A percentile compares a stretch with the other conserved stretches of the same genome.
phyloP scores from a whole-genome alignment of 2,113 vertebrate genomes.

The Okapia johnstoni region DNA sequence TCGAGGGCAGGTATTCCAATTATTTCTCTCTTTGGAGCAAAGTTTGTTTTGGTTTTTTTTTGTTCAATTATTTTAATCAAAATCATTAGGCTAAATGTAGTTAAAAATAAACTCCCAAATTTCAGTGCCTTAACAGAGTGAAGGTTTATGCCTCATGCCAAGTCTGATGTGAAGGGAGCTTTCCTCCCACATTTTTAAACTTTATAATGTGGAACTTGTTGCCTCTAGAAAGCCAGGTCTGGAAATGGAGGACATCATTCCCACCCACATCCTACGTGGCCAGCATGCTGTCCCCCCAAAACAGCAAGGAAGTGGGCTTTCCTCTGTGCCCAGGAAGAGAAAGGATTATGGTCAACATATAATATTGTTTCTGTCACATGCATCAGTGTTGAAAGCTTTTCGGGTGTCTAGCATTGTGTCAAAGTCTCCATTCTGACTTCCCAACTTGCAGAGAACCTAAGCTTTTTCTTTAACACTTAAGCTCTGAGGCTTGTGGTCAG shows the following conservation, averaged over 20 bases:
- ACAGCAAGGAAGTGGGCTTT: not conserved
- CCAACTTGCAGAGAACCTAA: not conserved
- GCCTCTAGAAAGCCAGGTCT: not conserved
- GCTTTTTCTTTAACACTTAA: not conserved
- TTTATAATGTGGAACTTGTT: not conserved
- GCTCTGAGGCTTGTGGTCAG: not conserved
- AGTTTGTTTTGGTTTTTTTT: not conserved
- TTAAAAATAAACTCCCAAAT: not conserved
- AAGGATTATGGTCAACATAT: not conserved
- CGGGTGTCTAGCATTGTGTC: not conserved
- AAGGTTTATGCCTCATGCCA: not conserved
- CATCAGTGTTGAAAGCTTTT: not conserved
- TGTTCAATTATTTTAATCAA: slow-evolving; percentile 7
- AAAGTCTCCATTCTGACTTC: not conserved
- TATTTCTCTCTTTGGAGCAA: not conserved
- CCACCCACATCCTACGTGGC: not conserved
- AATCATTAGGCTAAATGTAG: not conserved
- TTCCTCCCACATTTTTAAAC: not conserved
- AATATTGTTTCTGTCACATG: not conserved
- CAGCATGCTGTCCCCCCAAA: not conserved
- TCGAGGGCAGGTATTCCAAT: not conserved
- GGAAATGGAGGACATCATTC: not conserved
- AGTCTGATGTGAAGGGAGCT: not conserved
- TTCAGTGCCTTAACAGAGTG: not conserved
- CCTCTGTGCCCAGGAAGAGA: not conserved